These are phyloP conservation scores for Ambastaia sidthimunki DNA, from an alignment of 2,797 vertebrate species.

Conservation along the genomic window DNA sequence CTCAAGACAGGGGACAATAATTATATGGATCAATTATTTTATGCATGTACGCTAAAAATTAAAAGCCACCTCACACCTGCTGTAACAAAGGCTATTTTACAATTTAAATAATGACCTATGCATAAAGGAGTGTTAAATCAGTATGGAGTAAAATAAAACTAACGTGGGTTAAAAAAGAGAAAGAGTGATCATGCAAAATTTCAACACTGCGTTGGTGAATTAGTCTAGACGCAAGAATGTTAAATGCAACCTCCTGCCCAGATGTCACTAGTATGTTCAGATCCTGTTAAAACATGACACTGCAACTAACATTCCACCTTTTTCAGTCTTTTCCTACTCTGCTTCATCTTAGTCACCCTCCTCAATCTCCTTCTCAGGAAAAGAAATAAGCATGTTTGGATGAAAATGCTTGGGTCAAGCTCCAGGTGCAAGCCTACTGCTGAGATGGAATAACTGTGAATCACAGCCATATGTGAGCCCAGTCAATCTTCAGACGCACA, in stretches of 20 bases:
- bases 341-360: slow-evolving; percentile 41
- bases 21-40: slow-evolving; percentile 62
- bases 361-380: slow-evolving; percentile 47
- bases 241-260: slow-evolving; percentile 68
- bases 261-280: slow-evolving; percentile 70
- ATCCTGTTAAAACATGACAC: slow-evolving; percentile 63
- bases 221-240: slow-evolving; percentile 69
- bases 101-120: slow-evolving; percentile 57
- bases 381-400: slow-evolving; percentile 62
- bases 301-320: slow-evolving; percentile 61
- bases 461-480: slow-evolving; percentile 73
- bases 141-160: slow-evolving; percentile 30
- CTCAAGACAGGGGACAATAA: slow-evolving; percentile 56
- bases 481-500: slow-evolving; percentile 60
- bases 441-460: slow-evolving; percentile 76
- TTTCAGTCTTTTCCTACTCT: slow-evolving; percentile 53
- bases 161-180: slow-evolving; percentile 46
- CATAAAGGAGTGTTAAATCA: neutral
- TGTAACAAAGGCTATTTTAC: slow-evolving; percentile 59
- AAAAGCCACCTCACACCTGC: slow-evolving; percentile 58
- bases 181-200: slow-evolving; percentile 58
- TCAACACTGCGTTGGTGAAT: slow-evolving; percentile 62
- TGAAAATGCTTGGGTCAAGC: slow-evolving; percentile 60
- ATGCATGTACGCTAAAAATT: slow-evolving; percentile 57
- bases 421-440: slow-evolving; percentile 59